phyloP scores from a whole-genome alignment of 2,888 invertebrate species.

The Branchipolynoe longqiensis region DNA sequence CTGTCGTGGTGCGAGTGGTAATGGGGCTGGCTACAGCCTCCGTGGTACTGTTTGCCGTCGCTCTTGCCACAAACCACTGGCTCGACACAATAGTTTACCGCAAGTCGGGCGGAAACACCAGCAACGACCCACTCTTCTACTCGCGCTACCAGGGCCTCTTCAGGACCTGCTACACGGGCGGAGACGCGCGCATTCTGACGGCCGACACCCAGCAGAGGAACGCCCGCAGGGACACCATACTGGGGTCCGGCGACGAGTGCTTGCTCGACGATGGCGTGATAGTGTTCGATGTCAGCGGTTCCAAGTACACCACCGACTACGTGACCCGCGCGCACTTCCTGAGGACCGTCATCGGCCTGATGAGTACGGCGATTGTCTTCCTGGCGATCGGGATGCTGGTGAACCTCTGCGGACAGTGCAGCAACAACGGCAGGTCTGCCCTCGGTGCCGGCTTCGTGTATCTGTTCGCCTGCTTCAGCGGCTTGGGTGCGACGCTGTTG shows the following conservation, averaged over 20 bases:
- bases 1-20: not conserved
- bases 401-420: not conserved
- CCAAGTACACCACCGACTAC: not conserved
- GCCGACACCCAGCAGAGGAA: not conserved
- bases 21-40: not conserved
- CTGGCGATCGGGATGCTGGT: not conserved
- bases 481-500: not conserved
- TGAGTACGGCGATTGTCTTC: not conserved
- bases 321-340: not conserved
- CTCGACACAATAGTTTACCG: not conserved
- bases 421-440: not conserved
- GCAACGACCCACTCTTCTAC: not conserved
- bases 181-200: not conserved
- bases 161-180: slow-evolving; percentile 29
- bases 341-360: not conserved
- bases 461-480: not conserved
- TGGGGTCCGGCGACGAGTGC: not conserved
- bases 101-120: too few species aligned
- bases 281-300: not conserved
- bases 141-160: slow-evolving; percentile 26
- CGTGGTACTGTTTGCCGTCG: not conserved
- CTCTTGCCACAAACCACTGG: slow-evolving; percentile 1
- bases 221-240: not conserved
- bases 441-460: not conserved
- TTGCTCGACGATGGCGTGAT: not conserved